Evolutionary conservation across 2,888 invertebrate species (phyloP).

Genomic region (Dolichopus griseipennis): DNA sequence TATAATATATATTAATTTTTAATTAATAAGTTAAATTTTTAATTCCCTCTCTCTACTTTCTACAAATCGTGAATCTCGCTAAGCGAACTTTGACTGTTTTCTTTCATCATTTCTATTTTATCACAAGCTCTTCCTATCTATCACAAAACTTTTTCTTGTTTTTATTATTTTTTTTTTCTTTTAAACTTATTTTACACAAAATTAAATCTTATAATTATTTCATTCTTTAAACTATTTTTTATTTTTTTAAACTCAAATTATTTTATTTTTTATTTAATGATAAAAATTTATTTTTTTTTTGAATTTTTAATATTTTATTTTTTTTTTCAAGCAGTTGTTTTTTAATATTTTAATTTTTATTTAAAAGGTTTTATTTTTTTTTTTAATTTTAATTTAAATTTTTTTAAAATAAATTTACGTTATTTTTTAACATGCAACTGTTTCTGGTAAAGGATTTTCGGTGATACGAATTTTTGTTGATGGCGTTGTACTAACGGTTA

Average conservation of each 20-base stretch:
- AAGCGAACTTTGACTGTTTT: neutral
- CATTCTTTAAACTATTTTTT: neutral
- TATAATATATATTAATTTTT: neutral
- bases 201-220: neutral
- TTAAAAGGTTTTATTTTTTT: neutral
- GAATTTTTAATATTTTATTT: neutral
- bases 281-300: neutral
- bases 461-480: conserved; percentile 41
- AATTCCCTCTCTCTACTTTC: neutral
- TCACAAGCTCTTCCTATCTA: neutral
- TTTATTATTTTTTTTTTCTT: neutral
- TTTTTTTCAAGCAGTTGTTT: neutral
- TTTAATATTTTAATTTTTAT: neutral
- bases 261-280: neutral
- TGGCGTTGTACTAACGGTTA: conserved; percentile 12
- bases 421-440: conserved; percentile 38
- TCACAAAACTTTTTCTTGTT: neutral
- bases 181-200: neutral
- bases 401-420: neutral
- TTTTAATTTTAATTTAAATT: neutral
- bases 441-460: conserved; percentile 43
- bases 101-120: neutral
- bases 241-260: neutral
- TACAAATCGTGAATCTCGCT: neutral
- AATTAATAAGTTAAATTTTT: no score